Evolutionary conservation across 2,113 vertebrate species (phyloP).

Genomic region (Notarius quadriscutis): DNA sequence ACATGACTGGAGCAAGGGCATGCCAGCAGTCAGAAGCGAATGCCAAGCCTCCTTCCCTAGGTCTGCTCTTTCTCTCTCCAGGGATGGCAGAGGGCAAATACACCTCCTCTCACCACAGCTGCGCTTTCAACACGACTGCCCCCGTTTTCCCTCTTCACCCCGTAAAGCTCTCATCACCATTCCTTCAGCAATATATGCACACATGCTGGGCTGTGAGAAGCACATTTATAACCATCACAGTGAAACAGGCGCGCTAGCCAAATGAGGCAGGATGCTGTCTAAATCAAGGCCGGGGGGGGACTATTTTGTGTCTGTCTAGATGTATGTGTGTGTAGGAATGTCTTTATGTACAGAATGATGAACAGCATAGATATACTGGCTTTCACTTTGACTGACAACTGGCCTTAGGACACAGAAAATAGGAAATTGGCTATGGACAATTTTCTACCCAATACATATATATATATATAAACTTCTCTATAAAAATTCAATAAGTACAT

Average conservation of each 20-base stretch:
- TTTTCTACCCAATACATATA: background rate
- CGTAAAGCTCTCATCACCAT: conserved; percentile 74
- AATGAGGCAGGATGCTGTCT: conserved; percentile 58
- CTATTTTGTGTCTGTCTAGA: background rate
- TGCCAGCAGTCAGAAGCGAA: conserved; percentile 15
- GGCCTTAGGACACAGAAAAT: background rate
- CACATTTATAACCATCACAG: conserved; percentile 68
- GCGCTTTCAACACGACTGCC: conserved; percentile 62
- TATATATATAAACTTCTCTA: too few relatives aligned
- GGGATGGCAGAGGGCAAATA: conserved; percentile 55
- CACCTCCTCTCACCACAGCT: conserved; percentile 52
- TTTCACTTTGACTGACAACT: background rate
- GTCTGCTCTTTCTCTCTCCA: conserved; percentile 55
- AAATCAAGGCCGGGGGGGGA: background rate
- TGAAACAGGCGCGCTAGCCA: conserved; percentile 56
- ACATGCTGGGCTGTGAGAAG: conserved; percentile 60
- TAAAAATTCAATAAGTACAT: background rate
- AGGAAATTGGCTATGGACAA: background rate
- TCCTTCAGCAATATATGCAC: conserved; percentile 60
- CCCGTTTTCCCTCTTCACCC: conserved; percentile 63
- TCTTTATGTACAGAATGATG: conserved; percentile 3
- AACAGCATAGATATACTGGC: background rate
- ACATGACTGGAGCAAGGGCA: background rate
- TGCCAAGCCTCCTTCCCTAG: conserved; percentile 53
- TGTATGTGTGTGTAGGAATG: conserved; percentile 14